phyloP scores from a whole-genome alignment of 2,888 invertebrate species.

The Melinopterus prodromus region DNA sequence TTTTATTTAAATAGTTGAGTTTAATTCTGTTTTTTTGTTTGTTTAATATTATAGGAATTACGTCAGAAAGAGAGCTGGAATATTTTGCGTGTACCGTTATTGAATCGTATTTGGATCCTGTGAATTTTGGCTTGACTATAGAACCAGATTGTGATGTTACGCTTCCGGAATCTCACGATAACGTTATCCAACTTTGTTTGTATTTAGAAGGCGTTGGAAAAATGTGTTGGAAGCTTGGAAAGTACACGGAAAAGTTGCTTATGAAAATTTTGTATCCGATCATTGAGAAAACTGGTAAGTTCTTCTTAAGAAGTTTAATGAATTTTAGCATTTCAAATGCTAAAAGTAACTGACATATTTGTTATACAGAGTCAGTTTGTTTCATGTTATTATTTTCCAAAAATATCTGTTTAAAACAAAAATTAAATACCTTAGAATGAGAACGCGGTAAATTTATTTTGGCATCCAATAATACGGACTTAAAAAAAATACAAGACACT shows the following conservation, averaged over 20 bases:
- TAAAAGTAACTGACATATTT: too few relatives aligned
- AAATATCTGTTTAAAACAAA: too few relatives aligned
- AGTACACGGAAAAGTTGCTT: slow-evolving; percentile 66
- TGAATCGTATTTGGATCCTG: slow-evolving; percentile 61
- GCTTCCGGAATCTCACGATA: slow-evolving; percentile 65
- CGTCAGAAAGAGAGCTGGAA: background rate
- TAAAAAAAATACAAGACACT: too few relatives aligned
- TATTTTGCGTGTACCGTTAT: background rate
- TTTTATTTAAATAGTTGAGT: background rate
- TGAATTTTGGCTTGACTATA: slow-evolving; percentile 64
- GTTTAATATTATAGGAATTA: background rate
- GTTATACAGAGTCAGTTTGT: too few relatives aligned
- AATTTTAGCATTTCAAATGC: too few relatives aligned
- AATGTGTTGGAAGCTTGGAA: slow-evolving; percentile 65
- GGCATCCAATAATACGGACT: too few relatives aligned
- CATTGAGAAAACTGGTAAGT: slow-evolving; percentile 65
- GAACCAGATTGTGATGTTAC: slow-evolving; percentile 53
- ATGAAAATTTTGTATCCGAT: slow-evolving; percentile 70
- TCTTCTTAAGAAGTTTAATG: background rate
- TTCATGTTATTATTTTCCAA: too few relatives aligned
- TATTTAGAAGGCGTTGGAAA: slow-evolving; percentile 75
- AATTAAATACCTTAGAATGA: too few relatives aligned
- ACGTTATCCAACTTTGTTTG: slow-evolving; percentile 73
- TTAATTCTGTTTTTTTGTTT: background rate
- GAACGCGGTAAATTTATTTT: too few relatives aligned